These are phyloP conservation scores for Sphinx pinastri DNA, from an alignment of 2,888 invertebrate species.

Conservation along the genomic window DNA sequence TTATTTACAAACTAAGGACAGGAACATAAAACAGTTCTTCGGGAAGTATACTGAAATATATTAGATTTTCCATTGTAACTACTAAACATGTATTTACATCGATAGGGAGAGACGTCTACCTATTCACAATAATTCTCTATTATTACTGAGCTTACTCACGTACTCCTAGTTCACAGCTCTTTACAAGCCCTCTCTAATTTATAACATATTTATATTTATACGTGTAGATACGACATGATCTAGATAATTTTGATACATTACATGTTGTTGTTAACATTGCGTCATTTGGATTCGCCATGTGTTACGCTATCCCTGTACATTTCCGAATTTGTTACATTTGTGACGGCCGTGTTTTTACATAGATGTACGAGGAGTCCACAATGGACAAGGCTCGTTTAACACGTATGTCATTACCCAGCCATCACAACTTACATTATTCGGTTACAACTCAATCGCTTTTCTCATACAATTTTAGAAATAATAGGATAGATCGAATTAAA, in stretches of 20 bases:
- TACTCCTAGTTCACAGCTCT: slow-evolving; percentile 71
- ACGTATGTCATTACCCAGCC: slow-evolving; percentile 54
- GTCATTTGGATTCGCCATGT: slow-evolving; percentile 52
- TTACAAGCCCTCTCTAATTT: slow-evolving; percentile 64
- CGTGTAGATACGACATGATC: slow-evolving; percentile 50
- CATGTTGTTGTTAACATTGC: slow-evolving; percentile 51
- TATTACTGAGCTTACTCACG: slow-evolving; percentile 68
- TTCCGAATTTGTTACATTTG: slow-evolving; percentile 76
- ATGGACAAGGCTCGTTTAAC: slow-evolving; percentile 38
- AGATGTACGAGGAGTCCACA: slow-evolving; percentile 33
- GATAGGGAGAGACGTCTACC: slow-evolving; percentile 66
- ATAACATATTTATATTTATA: slow-evolving; percentile 37
- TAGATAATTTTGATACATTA: slow-evolving; percentile 52
- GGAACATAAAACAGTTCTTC: slow-evolving; percentile 83
- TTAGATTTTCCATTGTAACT: slow-evolving; percentile 74
- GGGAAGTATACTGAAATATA: slow-evolving; percentile 78
- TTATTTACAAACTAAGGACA: slow-evolving; percentile 80
- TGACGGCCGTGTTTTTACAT: slow-evolving; percentile 32
- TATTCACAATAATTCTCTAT: slow-evolving; percentile 69
- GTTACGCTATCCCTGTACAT: slow-evolving; percentile 80
- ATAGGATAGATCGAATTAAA: slow-evolving; percentile 67
- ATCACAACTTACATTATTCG: slow-evolving; percentile 66
- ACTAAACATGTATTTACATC: slow-evolving; percentile 75
- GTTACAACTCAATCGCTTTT: slow-evolving; percentile 43
- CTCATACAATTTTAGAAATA: slow-evolving; percentile 69